These are phyloP conservation scores for Notolabrus celidotus DNA, from an alignment of 2,797 vertebrate species.

Conservation along the genomic window DNA sequence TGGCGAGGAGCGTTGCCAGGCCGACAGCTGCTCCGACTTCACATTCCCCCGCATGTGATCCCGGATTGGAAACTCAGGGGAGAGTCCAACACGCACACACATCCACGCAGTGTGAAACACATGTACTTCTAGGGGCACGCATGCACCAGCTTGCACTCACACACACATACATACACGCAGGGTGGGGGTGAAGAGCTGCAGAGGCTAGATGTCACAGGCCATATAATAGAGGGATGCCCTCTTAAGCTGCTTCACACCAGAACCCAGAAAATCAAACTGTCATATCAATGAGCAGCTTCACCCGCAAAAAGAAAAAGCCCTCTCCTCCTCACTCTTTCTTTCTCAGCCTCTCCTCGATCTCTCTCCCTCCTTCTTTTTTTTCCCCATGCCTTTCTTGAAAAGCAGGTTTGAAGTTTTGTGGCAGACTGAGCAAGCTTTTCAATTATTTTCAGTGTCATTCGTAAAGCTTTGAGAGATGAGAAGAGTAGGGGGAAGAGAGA, in stretches of 20 bases:
- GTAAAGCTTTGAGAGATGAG: conserved; percentile 47
- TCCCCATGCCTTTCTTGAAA: conserved; percentile 50
- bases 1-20: conserved; percentile 77
- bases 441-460: conserved; percentile 70
- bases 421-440: conserved; percentile 58
- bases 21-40: conserved; percentile 87
- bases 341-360: conserved; percentile 45
- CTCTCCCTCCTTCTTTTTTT: conserved; percentile 18
- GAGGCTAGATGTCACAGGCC: conserved; percentile 79
- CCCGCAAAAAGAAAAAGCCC: neutral
- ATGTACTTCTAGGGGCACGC: conserved; percentile 50
- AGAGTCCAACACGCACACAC: conserved; percentile 52
- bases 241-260: conserved; percentile 79
- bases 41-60: conserved; percentile 85
- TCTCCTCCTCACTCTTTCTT: conserved; percentile 46
- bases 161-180: conserved; percentile 11
- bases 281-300: conserved; percentile 79
- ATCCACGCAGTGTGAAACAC: conserved; percentile 47
- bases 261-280: conserved; percentile 83
- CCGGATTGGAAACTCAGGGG: conserved; percentile 72
- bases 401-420: conserved; percentile 65
- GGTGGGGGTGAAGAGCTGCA: conserved; percentile 43
- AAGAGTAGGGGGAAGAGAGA: conserved; percentile 6
- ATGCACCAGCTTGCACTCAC: conserved; percentile 39
- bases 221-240: conserved; percentile 81